Evolutionary conservation across 2,888 invertebrate species (phyloP).

Genomic region (Drosophila histrio): DNA sequence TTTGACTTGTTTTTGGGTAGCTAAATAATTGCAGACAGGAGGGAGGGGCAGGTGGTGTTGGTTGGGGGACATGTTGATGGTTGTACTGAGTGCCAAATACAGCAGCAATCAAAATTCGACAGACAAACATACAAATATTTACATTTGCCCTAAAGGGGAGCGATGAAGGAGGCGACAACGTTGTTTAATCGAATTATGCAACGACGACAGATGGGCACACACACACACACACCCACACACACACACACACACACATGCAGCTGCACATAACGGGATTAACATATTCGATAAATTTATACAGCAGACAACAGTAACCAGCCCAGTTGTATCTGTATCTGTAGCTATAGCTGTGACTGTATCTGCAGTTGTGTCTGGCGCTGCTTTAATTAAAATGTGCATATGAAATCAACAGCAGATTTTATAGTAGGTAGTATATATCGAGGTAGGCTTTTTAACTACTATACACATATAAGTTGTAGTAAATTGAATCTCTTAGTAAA

Average conservation of each 20-base stretch:
- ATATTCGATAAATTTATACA: constrained; percentile 60
- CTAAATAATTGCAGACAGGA: constrained; percentile 60
- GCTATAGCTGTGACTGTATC: constrained; percentile 10
- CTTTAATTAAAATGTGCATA: constrained; percentile 74
- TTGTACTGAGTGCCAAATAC: constrained; percentile 34
- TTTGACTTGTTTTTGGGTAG: constrained; percentile 56
- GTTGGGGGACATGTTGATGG: background rate
- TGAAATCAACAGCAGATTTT: constrained; percentile 33
- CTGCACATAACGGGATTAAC: constrained; percentile 67
- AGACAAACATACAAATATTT: constrained; percentile 67
- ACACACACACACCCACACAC: background rate
- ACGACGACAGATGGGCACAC: constrained; percentile 21
- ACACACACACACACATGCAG: constrained; percentile 6
- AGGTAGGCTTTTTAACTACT: constrained; percentile 45
- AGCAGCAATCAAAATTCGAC: constrained; percentile 64
- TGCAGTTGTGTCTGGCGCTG: constrained; percentile 13
- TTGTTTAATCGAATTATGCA: constrained; percentile 75
- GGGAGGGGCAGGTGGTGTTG: too few relatives aligned
- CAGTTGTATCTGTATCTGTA: constrained; percentile 16
- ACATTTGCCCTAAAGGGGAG: constrained; percentile 41
- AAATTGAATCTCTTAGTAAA: constrained; percentile 58
- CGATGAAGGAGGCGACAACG: constrained; percentile 21
- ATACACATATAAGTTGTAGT: constrained; percentile 29
- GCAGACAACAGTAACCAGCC: too few relatives aligned
- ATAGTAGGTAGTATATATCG: constrained; percentile 15